phyloP scores from a whole-genome alignment of 1,140 invertebrate genomes.

The Papilio helenus region DNA sequence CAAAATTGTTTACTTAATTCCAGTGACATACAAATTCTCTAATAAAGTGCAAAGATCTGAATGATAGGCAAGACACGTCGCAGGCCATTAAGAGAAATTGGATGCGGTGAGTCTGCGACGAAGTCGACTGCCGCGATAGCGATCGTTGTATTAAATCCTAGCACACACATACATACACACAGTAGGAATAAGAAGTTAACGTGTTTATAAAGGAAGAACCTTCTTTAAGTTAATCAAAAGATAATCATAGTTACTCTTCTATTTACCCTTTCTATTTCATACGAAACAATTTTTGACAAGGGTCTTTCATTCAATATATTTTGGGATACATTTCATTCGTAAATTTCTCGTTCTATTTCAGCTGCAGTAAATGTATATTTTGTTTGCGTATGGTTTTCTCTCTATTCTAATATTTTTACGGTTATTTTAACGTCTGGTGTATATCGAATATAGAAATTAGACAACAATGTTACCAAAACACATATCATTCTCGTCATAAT shows the following conservation, averaged over 20 bases:
- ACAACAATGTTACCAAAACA: not conserved
- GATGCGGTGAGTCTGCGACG: not conserved
- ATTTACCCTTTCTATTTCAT: too few species aligned
- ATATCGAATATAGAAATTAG: not conserved
- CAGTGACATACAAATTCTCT: not conserved
- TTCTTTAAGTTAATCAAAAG: not conserved
- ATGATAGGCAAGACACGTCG: not conserved
- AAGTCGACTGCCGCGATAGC: not conserved
- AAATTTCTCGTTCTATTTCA: too few species aligned
- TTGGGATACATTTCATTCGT: too few species aligned
- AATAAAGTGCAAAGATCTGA: slow-evolving; percentile 12
- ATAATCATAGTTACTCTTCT: not conserved
- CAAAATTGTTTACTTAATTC: not conserved
- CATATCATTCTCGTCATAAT: not conserved
- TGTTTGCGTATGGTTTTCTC: too few species aligned
- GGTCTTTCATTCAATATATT: too few species aligned
- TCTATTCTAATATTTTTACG: too few species aligned
- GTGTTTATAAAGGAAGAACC: not conserved
- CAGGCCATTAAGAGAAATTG: not conserved
- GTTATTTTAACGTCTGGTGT: not conserved
- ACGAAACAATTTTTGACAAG: too few species aligned
- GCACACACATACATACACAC: not conserved
- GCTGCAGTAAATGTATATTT: too few species aligned
- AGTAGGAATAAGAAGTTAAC: not conserved
- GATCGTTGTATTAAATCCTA: not conserved